Base-by-base conservation (phyloP, 1,140 invertebrate species). In the Drosophila repleta region DNA sequence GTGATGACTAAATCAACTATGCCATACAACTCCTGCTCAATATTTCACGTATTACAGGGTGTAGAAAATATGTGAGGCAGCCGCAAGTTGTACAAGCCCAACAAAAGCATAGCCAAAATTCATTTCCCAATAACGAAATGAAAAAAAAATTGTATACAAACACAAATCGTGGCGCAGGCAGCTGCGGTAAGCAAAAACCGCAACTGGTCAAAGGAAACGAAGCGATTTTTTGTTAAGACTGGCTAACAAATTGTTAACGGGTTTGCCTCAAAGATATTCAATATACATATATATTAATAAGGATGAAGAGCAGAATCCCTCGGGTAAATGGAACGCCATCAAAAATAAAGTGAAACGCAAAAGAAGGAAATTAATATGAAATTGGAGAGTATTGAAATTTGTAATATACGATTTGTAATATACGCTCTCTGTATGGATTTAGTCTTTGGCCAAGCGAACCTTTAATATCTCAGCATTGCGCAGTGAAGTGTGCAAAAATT, bases 61-160 rank as follows among this genome's bases (percentile, higher is more conserved):
- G 29, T 39, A 45, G 17, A 29, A 45, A 29, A 39, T 45, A 67
- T 61, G 43, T 51, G 37, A 46, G 39, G 57, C 49, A 53, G 39
- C 49, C 57, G 37, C 65, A 61, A 68, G 65, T 46, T 53, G 48
- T 39, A 18, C 39, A 53, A 60, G 24, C 51, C 43, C 53, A 57
- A 65, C 57, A 64, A 65, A 57, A 66, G 60, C 32, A n/a, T 41
- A 26, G 32, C 61, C 60, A 69, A 71, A 84, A 71, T 81, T 74
- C 74, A 81, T 81, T 81, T 87, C 81, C 62, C 82, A 84, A 87
- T 87, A 73, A 76, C 73, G 62, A 75, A 76, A 79, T 39, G 35
- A 17, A 11, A 32, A 21, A 15, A 32, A 35, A 64, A 51, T 55
- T 37, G 13, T 24, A 41, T 26, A 24, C n/a, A 39, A 49, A 49